A percentile compares a stretch with the other conserved stretches of the same genome.
These are phyloP conservation scores for Amyelois transitella DNA, from an alignment of 1,140 invertebrate genomes.

Conservation along the genomic window DNA sequence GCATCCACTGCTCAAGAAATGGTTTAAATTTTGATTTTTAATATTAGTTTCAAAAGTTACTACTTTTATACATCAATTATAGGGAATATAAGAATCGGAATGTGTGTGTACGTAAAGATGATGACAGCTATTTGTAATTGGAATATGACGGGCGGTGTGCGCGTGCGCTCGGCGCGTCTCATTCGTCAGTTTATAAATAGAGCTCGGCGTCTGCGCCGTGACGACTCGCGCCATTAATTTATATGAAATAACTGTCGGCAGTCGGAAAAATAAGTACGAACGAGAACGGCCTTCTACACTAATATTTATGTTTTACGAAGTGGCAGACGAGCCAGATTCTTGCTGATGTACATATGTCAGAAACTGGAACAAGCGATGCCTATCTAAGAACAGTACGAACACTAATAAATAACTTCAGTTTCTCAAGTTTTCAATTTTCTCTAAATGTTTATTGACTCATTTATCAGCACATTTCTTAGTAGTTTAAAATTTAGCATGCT, in stretches of 20 bases:
- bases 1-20: no score
- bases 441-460: background rate
- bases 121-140: slow-evolving; percentile 73
- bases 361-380: slow-evolving; percentile 21
- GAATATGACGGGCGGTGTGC: slow-evolving; percentile 69
- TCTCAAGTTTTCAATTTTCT: slow-evolving; percentile 8
- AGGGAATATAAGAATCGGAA: slow-evolving; percentile 48
- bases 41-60: no score
- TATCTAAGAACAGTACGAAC: background rate
- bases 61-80: slow-evolving; percentile 15
- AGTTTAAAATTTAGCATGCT: no score
- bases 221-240: slow-evolving; percentile 73
- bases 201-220: slow-evolving; percentile 68
- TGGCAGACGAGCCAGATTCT: slow-evolving; percentile 38
- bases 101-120: slow-evolving; percentile 44
- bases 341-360: slow-evolving; percentile 56
- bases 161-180: slow-evolving; percentile 67
- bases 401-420: slow-evolving; percentile 7
- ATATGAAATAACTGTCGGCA: slow-evolving; percentile 74
- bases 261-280: slow-evolving; percentile 70
- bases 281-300: slow-evolving; percentile 66
- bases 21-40: no score
- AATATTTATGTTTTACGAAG: slow-evolving; percentile 72
- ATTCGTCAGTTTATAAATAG: slow-evolving; percentile 74
- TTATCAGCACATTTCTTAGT: background rate